Base-by-base conservation (phyloP, 2,113 vertebrate genomes). In the Macrotis lagotis region DNA sequence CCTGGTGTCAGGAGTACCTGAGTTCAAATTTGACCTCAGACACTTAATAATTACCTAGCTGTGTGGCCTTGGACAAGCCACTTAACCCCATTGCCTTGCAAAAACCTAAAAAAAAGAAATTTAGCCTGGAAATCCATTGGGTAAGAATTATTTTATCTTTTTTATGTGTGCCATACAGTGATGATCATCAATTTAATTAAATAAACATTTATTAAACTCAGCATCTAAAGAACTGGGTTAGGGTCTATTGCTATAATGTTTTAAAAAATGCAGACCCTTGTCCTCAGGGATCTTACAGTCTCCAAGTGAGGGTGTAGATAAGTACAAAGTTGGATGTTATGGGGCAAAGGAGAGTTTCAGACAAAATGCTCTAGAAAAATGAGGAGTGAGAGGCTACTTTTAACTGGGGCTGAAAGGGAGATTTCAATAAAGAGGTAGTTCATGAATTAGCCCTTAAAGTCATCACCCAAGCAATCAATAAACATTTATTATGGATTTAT, bases 121-220 rank as follows among this genome's bases (percentile, higher is more conserved):
- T 92, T 94, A 91, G 94, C 59, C 24, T 92, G 91, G 90, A 90
- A 92, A 59, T 48, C 91, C 49, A 95, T 59, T 74, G 93, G 51
- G 52, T 59, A 90, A 90, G 91, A 88, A 51, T 94, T 89, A 90
- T 31, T 95, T 95, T 91, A 74, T 74, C 31, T 74, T 74, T 74
- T 74, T 88, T 55, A 48, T 3, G 26, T n/a, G 91, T 90, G 48
- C 83, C 93, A 47, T 48, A 52, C 10, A n/a, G 92, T 49, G 92
- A 91, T 48, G 90, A 88, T 50, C 53, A 89, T 92, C 51, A 44
- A 83, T 83, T 83, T 83, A 83, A 83, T 83, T 83, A 44, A 74
- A 22, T 6, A 44, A 83, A 22, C n/a, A 44, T 22, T 83, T 44
- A 44, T 44, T 83, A 24, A 44, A 44, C n/a, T 83, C 66, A 8